phyloP scores from a whole-genome alignment of 1,140 invertebrate species.

The Sycobia sp. region DNA sequence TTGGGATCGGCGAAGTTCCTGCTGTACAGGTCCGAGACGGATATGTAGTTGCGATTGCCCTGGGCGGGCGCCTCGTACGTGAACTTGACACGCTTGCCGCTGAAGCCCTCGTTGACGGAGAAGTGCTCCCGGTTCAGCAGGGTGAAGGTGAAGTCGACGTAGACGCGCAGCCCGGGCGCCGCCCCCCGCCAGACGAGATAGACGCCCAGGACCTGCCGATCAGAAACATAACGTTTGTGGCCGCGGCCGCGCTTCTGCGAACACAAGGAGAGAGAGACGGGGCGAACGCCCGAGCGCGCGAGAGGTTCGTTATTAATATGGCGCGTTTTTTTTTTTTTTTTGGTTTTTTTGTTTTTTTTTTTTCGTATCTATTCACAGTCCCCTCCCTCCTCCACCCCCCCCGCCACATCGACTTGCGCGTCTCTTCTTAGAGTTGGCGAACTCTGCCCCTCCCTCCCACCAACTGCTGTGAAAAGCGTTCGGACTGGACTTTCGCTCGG shows the following conservation, averaged over 20 bases:
- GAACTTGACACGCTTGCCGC: conserved; percentile 80
- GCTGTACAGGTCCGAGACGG: conserved; percentile 75
- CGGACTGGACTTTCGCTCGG: too few relatives aligned
- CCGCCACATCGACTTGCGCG: too few relatives aligned
- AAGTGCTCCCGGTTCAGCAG: conserved; percentile 86
- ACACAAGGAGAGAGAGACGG: neutral
- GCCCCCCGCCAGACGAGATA: conserved; percentile 81
- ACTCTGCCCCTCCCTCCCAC: too few relatives aligned
- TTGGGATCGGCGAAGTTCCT: conserved; percentile 82
- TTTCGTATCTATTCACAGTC: too few relatives aligned
- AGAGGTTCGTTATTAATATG: too few relatives aligned
- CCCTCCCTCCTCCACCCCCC: too few relatives aligned
- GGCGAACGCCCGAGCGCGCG: neutral
- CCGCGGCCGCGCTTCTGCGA: conserved; percentile 30
- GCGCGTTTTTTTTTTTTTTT: too few relatives aligned
- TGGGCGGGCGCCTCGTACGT: conserved; percentile 76
- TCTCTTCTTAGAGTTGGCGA: too few relatives aligned
- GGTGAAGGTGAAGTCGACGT: conserved; percentile 84
- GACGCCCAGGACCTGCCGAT: conserved; percentile 71
- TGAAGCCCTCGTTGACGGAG: conserved; percentile 82
- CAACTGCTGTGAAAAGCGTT: too few relatives aligned
- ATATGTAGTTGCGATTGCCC: conserved; percentile 80
- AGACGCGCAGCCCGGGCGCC: conserved; percentile 76
- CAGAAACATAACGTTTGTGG: conserved; percentile 33
- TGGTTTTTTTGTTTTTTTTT: too few relatives aligned